Percentiles rank a stretch among this genome's conserved stretches.
phyloP scores from a whole-genome alignment of 2,113 vertebrate genomes.

The Chloroceryle aenea region DNA sequence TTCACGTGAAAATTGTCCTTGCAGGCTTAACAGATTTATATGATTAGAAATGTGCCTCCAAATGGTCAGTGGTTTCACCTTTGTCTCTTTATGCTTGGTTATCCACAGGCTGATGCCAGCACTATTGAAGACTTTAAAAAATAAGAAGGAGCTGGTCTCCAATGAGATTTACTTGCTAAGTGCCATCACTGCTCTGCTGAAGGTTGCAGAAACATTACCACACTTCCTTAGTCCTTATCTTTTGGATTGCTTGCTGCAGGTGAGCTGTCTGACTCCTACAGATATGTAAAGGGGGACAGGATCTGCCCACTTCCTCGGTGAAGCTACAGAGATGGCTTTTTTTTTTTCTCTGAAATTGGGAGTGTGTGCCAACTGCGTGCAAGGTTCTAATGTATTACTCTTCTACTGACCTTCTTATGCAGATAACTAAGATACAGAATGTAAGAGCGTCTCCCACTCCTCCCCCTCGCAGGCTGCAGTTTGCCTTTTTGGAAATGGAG shows the following conservation, averaged over 20 bases:
- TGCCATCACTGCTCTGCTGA: constrained; percentile 87
- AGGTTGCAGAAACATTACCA: constrained; percentile 87
- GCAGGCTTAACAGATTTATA: not conserved
- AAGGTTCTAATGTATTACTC: not conserved
- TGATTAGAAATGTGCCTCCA: not conserved
- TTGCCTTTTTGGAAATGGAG: not conserved
- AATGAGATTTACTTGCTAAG: constrained; percentile 92
- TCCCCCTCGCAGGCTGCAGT: not conserved
- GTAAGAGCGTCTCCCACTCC: not conserved
- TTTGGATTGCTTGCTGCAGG: constrained; percentile 82
- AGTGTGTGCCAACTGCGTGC: not conserved
- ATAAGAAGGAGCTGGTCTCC: constrained; percentile 80
- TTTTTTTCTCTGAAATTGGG: not conserved
- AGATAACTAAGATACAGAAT: not conserved
- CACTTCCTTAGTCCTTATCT: constrained; percentile 96
- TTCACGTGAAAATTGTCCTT: not conserved
- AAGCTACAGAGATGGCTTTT: not conserved
- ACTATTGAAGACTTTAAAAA: constrained; percentile 78
- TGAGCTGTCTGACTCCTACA: constrained; percentile 2
- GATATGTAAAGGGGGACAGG: not conserved
- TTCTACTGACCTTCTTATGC: not conserved
- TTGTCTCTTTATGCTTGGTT: not conserved
- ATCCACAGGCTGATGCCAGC: constrained; percentile 89
- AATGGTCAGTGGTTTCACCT: not conserved
- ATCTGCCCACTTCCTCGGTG: not conserved